phyloP scores from a whole-genome alignment of 2,797 vertebrate species.

The Chelon labrosus region DNA sequence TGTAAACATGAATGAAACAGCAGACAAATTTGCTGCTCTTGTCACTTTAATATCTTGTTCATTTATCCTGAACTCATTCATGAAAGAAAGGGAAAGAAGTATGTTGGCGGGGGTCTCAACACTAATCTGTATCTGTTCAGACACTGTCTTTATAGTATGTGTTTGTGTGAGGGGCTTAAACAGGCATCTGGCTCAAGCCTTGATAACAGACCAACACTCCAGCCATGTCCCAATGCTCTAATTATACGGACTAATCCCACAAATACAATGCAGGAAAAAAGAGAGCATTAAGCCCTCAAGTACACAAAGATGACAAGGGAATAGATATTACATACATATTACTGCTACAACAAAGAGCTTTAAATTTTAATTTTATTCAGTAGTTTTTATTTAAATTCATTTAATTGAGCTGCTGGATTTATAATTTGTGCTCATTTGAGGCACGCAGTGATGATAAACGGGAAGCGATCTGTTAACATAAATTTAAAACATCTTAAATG shows the following conservation, averaged over 20 bases:
- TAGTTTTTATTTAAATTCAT: too few species aligned
- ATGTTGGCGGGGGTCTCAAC: conserved; percentile 12
- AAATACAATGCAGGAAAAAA: conserved; percentile 38
- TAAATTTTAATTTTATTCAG: not conserved
- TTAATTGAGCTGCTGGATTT: not conserved
- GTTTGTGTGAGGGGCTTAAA: conserved; percentile 41
- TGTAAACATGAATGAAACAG: not conserved
- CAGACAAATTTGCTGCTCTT: too few species aligned
- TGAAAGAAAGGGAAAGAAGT: not conserved
- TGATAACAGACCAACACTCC: conserved; percentile 58
- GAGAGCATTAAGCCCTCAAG: conserved; percentile 9
- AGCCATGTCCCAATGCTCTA: conserved; percentile 61
- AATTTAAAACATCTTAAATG: not conserved
- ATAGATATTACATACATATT: not conserved
- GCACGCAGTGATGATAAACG: not conserved
- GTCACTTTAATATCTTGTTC: too few species aligned
- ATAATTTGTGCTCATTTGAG: not conserved
- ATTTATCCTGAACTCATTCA: too few species aligned
- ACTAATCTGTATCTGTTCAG: conserved; percentile 52
- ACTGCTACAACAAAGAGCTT: not conserved
- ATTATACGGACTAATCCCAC: conserved; percentile 70
- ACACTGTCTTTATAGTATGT: conserved; percentile 7
- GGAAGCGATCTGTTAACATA: not conserved
- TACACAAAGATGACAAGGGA: conserved; percentile 25
- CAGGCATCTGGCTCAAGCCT: conserved; percentile 69